phyloP scores from a whole-genome alignment of 1,140 invertebrate genomes.

The Drosophila persimilis region DNA sequence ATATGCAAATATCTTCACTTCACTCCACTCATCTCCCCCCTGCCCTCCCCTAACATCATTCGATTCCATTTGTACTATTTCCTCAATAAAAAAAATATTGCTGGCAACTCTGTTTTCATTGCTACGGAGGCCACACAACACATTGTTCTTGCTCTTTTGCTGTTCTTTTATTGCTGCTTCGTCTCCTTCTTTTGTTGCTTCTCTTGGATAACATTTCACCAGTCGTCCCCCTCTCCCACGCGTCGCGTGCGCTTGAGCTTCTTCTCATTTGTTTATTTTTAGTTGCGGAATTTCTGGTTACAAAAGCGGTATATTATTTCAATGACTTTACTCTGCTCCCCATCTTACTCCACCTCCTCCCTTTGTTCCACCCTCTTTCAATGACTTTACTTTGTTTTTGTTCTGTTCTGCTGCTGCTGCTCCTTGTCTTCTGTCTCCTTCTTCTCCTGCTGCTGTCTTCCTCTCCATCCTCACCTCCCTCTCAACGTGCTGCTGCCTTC shows the following conservation, averaged over 20 bases:
- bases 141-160: conserved; percentile 28
- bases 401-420: not conserved
- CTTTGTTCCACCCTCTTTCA: conserved; percentile 3
- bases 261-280: conserved; percentile 72
- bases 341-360: not conserved
- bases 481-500: conserved; percentile 2
- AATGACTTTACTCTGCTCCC: conserved; percentile 35
- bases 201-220: conserved; percentile 22
- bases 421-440: conserved; percentile 13
- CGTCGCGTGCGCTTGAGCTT: conserved; percentile 38
- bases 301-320: conserved; percentile 70
- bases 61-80: conserved; percentile 53
- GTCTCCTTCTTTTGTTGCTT: conserved; percentile 4
- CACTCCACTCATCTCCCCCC: no score
- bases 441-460: not conserved
- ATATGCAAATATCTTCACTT: conserved; percentile 47
- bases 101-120: conserved; percentile 5
- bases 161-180: not conserved
- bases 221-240: conserved; percentile 4
- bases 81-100: conserved; percentile 44
- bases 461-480: conserved; percentile 6
- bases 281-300: conserved; percentile 72
- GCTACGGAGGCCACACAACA: not conserved
- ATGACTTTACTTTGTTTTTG: conserved; percentile 3
- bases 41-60: no score